Conservation (phyloP, 2,888 invertebrate genomes). For the Pammene aurita region DNA sequence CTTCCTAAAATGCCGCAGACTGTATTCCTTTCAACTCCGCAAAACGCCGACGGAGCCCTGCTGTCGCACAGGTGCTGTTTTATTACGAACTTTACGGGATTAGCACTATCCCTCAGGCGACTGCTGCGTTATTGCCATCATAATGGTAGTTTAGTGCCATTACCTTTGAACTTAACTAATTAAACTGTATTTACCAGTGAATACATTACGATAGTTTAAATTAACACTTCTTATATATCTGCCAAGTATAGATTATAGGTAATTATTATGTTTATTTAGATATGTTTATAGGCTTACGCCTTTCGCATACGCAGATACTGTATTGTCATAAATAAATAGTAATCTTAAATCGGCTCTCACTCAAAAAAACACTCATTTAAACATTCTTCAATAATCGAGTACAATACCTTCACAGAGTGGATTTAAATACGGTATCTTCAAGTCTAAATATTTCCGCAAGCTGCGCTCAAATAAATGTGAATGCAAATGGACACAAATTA, state of each 20-base stretch:
- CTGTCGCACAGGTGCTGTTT: slow-evolving; percentile 28
- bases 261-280: not conserved
- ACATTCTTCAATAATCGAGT: no score
- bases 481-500: no score
- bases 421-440: no score
- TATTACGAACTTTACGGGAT: slow-evolving; percentile 30
- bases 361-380: no score
- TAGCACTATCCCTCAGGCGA: slow-evolving; percentile 13
- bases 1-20: not conserved
- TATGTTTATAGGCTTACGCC: no score
- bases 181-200: not conserved
- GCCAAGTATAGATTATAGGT: no score
- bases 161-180: not conserved
- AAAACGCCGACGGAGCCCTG: not conserved
- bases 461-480: no score
- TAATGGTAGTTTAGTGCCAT: slow-evolving; percentile 3
- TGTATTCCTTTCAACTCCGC: not conserved
- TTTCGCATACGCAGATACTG: no score
- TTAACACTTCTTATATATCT: not conserved
- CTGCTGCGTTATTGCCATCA: not conserved
- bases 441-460: no score
- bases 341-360: no score
- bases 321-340: no score
- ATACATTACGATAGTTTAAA: not conserved
- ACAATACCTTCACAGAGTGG: no score